Evolutionary conservation across 2,797 vertebrate species (phyloP).

Genomic region (Xiphophorus birchmanni): DNA sequence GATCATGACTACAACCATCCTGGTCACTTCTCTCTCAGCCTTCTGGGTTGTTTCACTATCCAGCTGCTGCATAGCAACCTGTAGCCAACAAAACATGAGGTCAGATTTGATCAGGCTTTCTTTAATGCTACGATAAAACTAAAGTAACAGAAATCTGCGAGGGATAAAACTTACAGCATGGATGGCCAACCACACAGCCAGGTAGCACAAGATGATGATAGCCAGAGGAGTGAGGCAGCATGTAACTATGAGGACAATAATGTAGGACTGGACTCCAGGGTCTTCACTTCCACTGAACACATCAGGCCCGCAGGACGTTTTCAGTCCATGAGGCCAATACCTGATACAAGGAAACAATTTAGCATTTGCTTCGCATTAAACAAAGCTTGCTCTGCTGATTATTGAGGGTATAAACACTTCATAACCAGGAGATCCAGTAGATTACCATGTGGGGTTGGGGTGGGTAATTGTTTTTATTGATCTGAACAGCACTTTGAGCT

Average conservation of each 20-base stretch:
- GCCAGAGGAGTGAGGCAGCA: constrained; percentile 84
- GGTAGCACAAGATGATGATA: constrained; percentile 88
- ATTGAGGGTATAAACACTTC: too few relatives aligned
- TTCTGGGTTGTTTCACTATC: constrained; percentile 93
- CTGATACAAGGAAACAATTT: constrained; percentile 61
- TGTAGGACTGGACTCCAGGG: constrained; percentile 87
- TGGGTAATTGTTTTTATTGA: too few relatives aligned
- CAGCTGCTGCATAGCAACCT: constrained; percentile 91
- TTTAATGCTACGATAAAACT: neutral
- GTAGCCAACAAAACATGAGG: constrained; percentile 31
- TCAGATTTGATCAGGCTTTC: constrained; percentile 6
- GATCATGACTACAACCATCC: constrained; percentile 92
- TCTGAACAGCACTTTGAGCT: too few relatives aligned
- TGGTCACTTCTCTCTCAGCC: constrained; percentile 89
- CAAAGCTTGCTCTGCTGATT: neutral
- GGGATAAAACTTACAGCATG: constrained; percentile 76
- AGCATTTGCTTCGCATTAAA: constrained; percentile 1
- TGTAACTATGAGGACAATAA: constrained; percentile 86
- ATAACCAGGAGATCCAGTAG: neutral
- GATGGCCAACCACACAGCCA: constrained; percentile 89
- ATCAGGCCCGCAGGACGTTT: constrained; percentile 92
- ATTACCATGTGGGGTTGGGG: neutral
- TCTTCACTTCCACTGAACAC: constrained; percentile 89
- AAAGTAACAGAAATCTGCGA: neutral
- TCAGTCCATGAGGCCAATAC: constrained; percentile 91